Percentiles rank a stretch among this genome's conserved stretches.
Evolutionary conservation across 2,888 invertebrate genomes (phyloP).

Genomic region (Phyllotreta cruciferae): DNA sequence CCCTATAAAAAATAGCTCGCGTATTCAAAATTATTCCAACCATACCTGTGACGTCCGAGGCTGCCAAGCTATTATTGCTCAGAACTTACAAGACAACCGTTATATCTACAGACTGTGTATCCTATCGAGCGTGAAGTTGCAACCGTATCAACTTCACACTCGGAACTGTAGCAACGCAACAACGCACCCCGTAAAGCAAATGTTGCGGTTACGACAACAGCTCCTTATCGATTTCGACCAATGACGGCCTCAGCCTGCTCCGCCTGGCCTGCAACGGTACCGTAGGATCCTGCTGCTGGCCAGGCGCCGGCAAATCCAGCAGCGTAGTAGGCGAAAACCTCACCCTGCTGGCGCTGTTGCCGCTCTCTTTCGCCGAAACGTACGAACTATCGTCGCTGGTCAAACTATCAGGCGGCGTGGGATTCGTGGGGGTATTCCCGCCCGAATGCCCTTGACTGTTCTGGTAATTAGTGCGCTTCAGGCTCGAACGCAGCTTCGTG

Average conservation of each 20-base stretch:
- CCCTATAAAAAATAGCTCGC: too few species aligned
- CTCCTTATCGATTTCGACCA: constrained; percentile 65
- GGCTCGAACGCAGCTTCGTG: constrained; percentile 77
- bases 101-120: too few species aligned
- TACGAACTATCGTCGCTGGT: constrained; percentile 90
- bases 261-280: constrained; percentile 63
- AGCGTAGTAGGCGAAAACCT: constrained; percentile 80
- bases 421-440: constrained; percentile 78
- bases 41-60: too few species aligned
- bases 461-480: constrained; percentile 74
- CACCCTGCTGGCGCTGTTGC: constrained; percentile 75
- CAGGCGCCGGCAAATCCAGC: constrained; percentile 67
- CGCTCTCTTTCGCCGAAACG: constrained; percentile 82
- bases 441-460: constrained; percentile 63
- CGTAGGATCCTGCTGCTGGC: constrained; percentile 64
- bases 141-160: too few species aligned
- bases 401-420: constrained; percentile 84
- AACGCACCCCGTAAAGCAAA: constrained; percentile 19
- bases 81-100: too few species aligned
- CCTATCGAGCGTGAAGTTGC: too few species aligned
- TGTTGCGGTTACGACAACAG: constrained; percentile 63
- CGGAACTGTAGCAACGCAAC: constrained; percentile 33
- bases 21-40: too few species aligned
- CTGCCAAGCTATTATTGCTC: too few species aligned
- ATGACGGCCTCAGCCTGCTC: constrained; percentile 61